Conservation (phyloP, 2,888 invertebrate genomes). For the Autographa gamma region DNA sequence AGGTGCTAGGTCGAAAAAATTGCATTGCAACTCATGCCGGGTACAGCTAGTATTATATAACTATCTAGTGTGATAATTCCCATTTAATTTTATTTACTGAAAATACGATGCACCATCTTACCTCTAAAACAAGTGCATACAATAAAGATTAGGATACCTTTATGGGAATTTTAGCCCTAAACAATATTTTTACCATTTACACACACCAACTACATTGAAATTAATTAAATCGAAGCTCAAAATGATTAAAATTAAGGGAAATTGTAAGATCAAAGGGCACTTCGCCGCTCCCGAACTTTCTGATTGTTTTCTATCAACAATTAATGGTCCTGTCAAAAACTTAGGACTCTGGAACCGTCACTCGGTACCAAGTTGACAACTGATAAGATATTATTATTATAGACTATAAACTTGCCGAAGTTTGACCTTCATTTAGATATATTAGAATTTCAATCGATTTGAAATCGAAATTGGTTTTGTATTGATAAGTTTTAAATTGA, state of each 20-base stretch:
- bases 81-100: too few species aligned
- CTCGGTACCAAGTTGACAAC: slow-evolving; percentile 20
- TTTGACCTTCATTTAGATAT: slow-evolving; percentile 1
- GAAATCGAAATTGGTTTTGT: neutral
- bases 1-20: too few species aligned
- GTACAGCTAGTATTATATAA: too few species aligned
- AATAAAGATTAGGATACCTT: too few species aligned
- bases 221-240: neutral
- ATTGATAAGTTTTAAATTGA: neutral
- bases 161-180: too few species aligned
- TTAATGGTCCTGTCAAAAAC: slow-evolving; percentile 54
- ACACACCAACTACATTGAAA: neutral
- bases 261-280: slow-evolving; percentile 42
- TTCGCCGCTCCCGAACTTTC: slow-evolving; percentile 30
- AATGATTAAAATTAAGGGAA: slow-evolving; percentile 29
- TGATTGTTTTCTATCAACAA: slow-evolving; percentile 57
- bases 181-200: too few species aligned
- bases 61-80: too few species aligned
- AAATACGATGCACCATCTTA: too few species aligned
- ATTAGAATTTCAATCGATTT: neutral
- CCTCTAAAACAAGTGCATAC: too few species aligned
- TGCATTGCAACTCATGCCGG: too few species aligned
- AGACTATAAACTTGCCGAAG: slow-evolving; percentile 14
- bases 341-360: slow-evolving; percentile 36
- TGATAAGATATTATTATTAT: slow-evolving; percentile 34